A percentile compares a stretch with the other conserved stretches of the same genome.
Conservation (phyloP, 1,140 invertebrate species). For the Conus ventricosus region DNA sequence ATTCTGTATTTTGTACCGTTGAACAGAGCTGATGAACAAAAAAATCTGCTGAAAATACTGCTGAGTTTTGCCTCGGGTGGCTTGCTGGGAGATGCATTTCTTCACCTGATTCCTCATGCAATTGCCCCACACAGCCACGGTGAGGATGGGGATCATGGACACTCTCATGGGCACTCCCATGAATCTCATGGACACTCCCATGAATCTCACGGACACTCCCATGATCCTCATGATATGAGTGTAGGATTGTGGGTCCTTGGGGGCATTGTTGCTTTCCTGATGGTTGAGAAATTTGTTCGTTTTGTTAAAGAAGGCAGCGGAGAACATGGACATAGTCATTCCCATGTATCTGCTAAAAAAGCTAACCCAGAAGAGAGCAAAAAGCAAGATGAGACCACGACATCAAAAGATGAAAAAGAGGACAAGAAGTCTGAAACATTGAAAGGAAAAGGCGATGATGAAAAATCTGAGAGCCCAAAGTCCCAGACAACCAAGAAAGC, state of each 20-base stretch:
- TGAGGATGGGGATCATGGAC: constrained; percentile 77
- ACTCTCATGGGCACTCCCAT: constrained; percentile 72
- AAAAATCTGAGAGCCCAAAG: constrained; percentile 6
- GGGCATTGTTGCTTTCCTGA: constrained; percentile 93
- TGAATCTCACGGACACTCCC: constrained; percentile 73
- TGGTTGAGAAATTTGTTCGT: constrained; percentile 94
- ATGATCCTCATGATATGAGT: constrained; percentile 80
- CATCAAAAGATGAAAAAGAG: constrained; percentile 58
- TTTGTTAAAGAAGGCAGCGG: constrained; percentile 85
- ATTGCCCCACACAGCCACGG: constrained; percentile 79
- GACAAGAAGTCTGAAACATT: constrained; percentile 68
- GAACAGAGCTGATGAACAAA: constrained; percentile 84
- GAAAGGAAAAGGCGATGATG: no score
- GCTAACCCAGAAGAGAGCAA: constrained; percentile 51
- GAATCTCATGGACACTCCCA: constrained; percentile 73
- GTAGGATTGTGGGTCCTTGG: constrained; percentile 92
- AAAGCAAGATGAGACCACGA: constrained; percentile 37
- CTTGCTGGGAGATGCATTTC: constrained; percentile 94
- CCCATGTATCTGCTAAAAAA: constrained; percentile 34
- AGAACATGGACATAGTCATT: constrained; percentile 73
- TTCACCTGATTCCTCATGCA: constrained; percentile 97
- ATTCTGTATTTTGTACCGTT: constrained; percentile 95
- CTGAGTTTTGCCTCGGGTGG: constrained; percentile 96
- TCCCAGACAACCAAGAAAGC: constrained; percentile 23
- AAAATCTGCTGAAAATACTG: constrained; percentile 88